Base-by-base conservation (phyloP, 2,888 invertebrate species). In the Nemurella pictetii region DNA sequence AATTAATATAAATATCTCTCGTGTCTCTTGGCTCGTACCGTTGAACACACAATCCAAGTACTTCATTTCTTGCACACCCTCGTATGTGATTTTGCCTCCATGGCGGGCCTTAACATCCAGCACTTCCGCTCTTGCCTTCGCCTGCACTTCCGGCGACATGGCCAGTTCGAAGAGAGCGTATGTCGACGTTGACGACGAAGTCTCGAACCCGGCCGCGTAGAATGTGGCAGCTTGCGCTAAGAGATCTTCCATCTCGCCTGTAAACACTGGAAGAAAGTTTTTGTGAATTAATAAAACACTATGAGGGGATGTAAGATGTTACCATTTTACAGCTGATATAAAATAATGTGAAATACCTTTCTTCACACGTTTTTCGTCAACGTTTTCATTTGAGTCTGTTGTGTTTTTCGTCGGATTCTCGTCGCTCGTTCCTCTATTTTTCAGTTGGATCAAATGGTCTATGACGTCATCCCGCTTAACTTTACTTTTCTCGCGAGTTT, bases 191-290 rank as follows among this genome's bases (percentile, higher is more conserved):
- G 87, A 87, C 7, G 88, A 87, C 0, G 88, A 88, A 3, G 88
- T 88, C 83, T 88, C 88, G 84, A 88, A 88, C 0, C 88, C 88
- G 29, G 87, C 88, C 28, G 87, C 72, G 80, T 88, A 88, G 85
- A 88, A 88, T 25, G 88, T 83, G 12, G 87, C 84, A 7, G 87
- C 85, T 28, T 88, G 87, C 0, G 88, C 85, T n/a, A 85, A 29
- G 5, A 85, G 55, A 15, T 73, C 72, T 2, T 55, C 55, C 55
- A 55, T 15, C 26, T 84, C 85, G n/a, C 84, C 85, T 3, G 78
- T 36, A 26, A 82, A 81, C 4, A 83, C 85, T 84, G 84, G 26
- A 84, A n/a, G 4, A 78, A n/a, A n/a, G n/a, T n/a, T n/a, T n/a
- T n/a, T n/a, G n/a, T n/a, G n/a, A n/a, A n/a, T n/a, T n/a, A n/a